Conservation (phyloP, 2,797 vertebrate genomes). For the Syngnathus acus region DNA sequence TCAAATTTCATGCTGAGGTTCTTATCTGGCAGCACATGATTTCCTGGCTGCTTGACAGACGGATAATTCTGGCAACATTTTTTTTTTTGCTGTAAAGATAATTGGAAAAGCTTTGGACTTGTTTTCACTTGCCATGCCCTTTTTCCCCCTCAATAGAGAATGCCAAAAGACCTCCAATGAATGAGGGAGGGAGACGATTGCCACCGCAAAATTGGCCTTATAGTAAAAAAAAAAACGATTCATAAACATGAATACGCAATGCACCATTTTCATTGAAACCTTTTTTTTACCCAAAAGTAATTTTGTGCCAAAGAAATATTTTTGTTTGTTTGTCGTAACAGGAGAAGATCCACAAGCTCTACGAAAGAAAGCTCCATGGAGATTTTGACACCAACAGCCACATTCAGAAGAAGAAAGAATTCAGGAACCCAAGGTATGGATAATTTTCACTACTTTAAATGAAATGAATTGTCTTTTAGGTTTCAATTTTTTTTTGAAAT, state of each 20-base stretch:
- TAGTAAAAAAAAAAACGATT: no score
- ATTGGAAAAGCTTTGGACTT: background rate
- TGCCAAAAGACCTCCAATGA: background rate
- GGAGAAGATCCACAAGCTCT: slow-evolving; percentile 96
- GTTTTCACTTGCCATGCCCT: background rate
- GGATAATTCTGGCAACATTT: background rate
- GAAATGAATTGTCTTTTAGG: background rate
- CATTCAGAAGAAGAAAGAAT: slow-evolving; percentile 97
- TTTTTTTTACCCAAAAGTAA: no score
- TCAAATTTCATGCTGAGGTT: background rate
- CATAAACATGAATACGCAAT: no score
- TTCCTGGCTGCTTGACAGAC: background rate
- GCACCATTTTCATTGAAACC: no score
- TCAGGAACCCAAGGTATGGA: slow-evolving; percentile 89
- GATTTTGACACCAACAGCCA: slow-evolving; percentile 95
- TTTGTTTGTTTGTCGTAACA: slow-evolving; percentile 34
- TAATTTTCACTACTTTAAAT: no score
- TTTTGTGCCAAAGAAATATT: no score
- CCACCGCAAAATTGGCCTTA: no score
- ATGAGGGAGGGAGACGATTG: no score
- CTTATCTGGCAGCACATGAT: background rate
- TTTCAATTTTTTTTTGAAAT: background rate
- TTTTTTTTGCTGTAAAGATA: background rate
- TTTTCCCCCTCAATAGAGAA: background rate
- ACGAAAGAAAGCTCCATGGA: slow-evolving; percentile 87